Evolutionary conservation across 35 echinoderm and acorn worm genomes (phyloP), one percentile per base, ranked within the genome.

Genomic region (Chiridota heheva): DNA sequence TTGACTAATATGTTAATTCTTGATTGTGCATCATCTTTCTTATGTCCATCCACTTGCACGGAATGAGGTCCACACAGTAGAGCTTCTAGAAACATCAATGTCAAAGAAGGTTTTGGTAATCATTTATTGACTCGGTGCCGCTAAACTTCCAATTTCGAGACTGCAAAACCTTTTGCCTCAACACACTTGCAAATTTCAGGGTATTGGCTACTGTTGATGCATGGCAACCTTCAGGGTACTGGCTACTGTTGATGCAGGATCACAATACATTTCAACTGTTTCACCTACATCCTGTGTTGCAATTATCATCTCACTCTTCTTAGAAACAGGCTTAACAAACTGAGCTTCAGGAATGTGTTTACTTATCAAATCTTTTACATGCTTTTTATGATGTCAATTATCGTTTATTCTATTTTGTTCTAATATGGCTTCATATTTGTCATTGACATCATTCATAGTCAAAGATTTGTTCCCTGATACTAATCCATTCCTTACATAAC

Each of bases 361-460:
- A 5, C 3, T 67, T 67, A 67, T 5, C 27, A 37, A 67, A 3
- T 67, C 63, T 67, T 67, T 67, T 2, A 67, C 1, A 28, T 67
- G 63, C 25, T 67, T 67, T 35, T 67, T 67, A 67, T 67, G 63
- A 67, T 67, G 63, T 35, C 63, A 67, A 2, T 37, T 67, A 37
- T 67, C 63, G 30, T 67, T 67, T 67, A 67, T 67, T 29, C 24
- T 17, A 67, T 67, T 67, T 67, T 67, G 63, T 3, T 67, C 17
- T 17, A 67, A 67, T 3, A 67, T 67, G 3, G 63, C 63, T 67
- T 67, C 63, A 67, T 67, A 67, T 67, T 67, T 67, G 63, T 30
- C 63, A 67, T 67, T 67, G 63, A 67, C 63, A 67, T 28, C 63
- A 67, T 67, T 67, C 3, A 67, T 32, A 5, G 63, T 67, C 63